phyloP scores from a whole-genome alignment of 2,888 invertebrate species.

The Agrochola lota region DNA sequence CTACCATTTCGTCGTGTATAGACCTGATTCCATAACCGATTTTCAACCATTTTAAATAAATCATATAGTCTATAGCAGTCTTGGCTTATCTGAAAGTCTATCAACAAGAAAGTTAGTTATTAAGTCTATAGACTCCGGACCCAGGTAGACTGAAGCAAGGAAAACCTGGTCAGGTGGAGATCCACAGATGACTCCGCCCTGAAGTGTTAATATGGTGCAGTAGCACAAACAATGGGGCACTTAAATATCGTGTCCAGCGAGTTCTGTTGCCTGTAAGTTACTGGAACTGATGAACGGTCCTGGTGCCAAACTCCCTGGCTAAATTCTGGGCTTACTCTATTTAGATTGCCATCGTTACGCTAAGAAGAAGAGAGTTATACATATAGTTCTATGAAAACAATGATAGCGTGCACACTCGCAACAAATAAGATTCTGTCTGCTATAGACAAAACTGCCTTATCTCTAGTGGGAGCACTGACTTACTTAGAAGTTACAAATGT shows the following conservation, averaged over 20 bases:
- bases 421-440: neutral
- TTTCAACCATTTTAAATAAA: neutral
- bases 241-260: neutral
- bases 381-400: neutral
- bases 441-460: neutral
- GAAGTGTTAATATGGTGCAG: neutral
- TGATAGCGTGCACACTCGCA: neutral
- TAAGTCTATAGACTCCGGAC: neutral
- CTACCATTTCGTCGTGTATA: neutral
- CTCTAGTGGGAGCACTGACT: neutral
- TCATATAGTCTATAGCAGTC: neutral
- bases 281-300: neutral
- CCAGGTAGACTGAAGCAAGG: neutral
- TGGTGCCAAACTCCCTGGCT: neutral
- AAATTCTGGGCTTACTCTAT: neutral
- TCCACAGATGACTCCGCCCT: neutral
- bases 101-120: no score
- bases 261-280: neutral
- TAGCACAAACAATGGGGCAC: neutral
- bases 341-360: neutral
- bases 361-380: neutral
- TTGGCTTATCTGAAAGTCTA: neutral
- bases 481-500: conserved; percentile 18
- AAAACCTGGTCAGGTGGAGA: neutral
- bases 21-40: neutral